phyloP scores from a whole-genome alignment of 2,888 invertebrate species.

The Neoitamus cyanurus region DNA sequence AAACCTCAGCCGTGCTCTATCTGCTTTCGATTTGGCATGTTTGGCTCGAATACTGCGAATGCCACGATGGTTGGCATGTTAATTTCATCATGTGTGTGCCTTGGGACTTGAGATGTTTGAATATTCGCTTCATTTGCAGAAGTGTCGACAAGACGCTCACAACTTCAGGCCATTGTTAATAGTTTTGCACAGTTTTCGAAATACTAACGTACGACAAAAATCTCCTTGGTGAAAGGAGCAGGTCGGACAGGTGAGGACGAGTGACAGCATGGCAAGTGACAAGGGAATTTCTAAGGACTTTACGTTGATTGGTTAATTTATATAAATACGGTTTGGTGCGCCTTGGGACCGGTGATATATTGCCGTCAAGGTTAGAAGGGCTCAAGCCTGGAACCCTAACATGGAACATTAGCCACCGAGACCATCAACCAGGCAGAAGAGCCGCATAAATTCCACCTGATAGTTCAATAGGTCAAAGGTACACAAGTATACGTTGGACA shows the following conservation, averaged over 20 bases:
- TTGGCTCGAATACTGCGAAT: background rate
- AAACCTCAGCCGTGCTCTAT: conserved; percentile 10
- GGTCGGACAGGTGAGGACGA: background rate
- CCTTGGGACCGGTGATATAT: background rate
- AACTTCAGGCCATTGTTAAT: background rate
- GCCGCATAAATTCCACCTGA: conserved; percentile 31
- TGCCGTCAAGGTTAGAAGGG: background rate
- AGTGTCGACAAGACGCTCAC: background rate
- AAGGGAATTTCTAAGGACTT: background rate
- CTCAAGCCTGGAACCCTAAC: background rate
- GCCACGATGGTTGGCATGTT: background rate
- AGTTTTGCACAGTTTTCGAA: background rate
- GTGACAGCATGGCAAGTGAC: background rate
- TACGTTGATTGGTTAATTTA: background rate
- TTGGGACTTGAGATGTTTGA: background rate
- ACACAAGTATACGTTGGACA: background rate
- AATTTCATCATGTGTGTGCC: background rate
- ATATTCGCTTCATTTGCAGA: conserved; percentile 11
- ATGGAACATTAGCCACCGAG: background rate
- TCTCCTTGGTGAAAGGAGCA: background rate
- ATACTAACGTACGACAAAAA: background rate
- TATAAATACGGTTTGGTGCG: background rate
- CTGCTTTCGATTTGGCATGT: background rate
- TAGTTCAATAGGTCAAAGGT: conserved; percentile 4
- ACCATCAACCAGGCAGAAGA: conserved; percentile 20